Base-by-base conservation (phyloP, 2,113 vertebrate genomes). In the Otolemur garnettii region DNA sequence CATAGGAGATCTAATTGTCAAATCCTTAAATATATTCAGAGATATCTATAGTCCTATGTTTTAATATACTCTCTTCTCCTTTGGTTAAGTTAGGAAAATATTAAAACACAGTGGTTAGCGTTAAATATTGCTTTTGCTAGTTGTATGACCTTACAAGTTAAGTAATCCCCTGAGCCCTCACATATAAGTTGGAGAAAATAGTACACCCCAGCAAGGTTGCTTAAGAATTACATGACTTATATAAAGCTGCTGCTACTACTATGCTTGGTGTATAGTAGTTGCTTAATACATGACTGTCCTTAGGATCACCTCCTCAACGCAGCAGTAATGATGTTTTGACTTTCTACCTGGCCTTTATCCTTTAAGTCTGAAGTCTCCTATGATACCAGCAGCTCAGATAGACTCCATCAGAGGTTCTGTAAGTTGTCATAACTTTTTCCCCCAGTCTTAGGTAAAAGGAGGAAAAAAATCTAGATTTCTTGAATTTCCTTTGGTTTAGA, bases 401-500 rank as follows among this genome's bases (percentile, higher is more conserved):
- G 19, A 5, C 11, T 60, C 2, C 66, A 57, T 84, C 64, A 88
- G 33, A 68, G 59, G 53, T 14, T 59, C 60, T 69, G 0, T 69
- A 81, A 80, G n/a, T 64, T 21, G n/a, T 42, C 13, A 8, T 38
- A 59, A 42, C 50, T 19, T 19, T 13, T 74, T 75, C 19, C 33
- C 53, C 33, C 69, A 94, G 15, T 66, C 12, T 26, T 94, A 45
- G 71, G n/a, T n/a, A n/a, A 30, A 45, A 59, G 28, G 83, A n/a
- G n/a, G n/a, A n/a, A n/a, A n/a, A 68, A 83, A 69, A 15, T 38
- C 35, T 38, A 53, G n/a, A 33, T 77, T 92, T 89, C 24, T 87
- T 91, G 60, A 62, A 30, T 94, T 64, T 82, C 72, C 55, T 94
- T 87, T 53, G 30, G 35, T 87, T 35, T 87, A 90, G 81, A 96